Base-by-base conservation (phyloP, 2,888 invertebrate genomes). In the Yponomeuta malinellus region DNA sequence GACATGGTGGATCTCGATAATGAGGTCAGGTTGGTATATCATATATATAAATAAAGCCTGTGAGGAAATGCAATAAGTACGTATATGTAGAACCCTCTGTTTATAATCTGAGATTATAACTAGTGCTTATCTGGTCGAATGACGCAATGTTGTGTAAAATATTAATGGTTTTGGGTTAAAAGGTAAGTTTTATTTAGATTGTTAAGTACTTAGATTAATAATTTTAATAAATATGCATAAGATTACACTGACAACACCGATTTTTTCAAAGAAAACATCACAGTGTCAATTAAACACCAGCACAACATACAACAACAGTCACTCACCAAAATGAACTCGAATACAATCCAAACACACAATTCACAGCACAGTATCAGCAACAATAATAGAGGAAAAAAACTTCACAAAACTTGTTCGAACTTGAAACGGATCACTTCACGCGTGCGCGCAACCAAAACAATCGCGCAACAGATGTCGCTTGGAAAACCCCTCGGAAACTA, bases 401-500 rank as follows among this genome's bases (percentile, higher is more conserved):
- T 77, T 78, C 76, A 75, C 77, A 75, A 84, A 89, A 89, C 91
- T 88, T 88, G 90, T 90, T 81, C 78, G 76, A 87, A 92, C 91
- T 85, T 87, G 90, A 85, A 79, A 84, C 79, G 31, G 65, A n/a
- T 63, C 64, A 83, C 43, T 31, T 80, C 81, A 85, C 87, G 89
- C 90, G 89, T 88, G 88, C 87, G 89, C 88, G 82, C 85, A 83
- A 85, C 78, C 79, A 88, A 85, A 90, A 90, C 90, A 88, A 86
- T 82, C 84, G 80, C 77, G 78, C 83, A 85, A 85, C 88, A 89
- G 88, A 86, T 88, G 86, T 85, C 86, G 85, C 82, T 79, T 82
- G 89, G 91, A 89, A 91, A 91, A 90, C 89, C 90, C 83, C 91
- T 86, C 84, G 78, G 85, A 86, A 85, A 86, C 81, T 86, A 85